Evolutionary conservation across 2,888 invertebrate genomes (phyloP).

Genomic region (Ornithoptera priamus): DNA sequence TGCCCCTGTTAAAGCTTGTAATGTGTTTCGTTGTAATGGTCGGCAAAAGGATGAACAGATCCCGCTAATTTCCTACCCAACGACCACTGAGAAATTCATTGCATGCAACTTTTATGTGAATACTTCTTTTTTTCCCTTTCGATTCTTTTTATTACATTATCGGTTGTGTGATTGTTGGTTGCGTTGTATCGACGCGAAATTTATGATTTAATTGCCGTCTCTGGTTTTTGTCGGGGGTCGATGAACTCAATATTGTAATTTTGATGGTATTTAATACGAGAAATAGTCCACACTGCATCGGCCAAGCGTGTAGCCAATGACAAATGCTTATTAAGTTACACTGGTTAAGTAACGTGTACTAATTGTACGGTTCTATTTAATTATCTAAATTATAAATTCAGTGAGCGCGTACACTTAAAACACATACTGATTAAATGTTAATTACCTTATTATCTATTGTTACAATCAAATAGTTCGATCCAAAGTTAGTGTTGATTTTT

Average conservation of each 20-base stretch:
- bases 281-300: conserved; percentile 39
- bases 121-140: conserved; percentile 46
- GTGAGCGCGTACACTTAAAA: conserved; percentile 1
- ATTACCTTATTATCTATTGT: too few relatives aligned
- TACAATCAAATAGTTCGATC: too few relatives aligned
- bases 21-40: conserved; percentile 41
- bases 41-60: conserved; percentile 41
- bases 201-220: conserved; percentile 77
- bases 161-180: conserved; percentile 77
- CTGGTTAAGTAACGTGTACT: conserved; percentile 21
- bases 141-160: conserved; percentile 74
- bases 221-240: conserved; percentile 51
- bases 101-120: conserved; percentile 59
- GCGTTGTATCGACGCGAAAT: conserved; percentile 70
- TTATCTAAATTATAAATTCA: conserved; percentile 26
- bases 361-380: conserved; percentile 25
- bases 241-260: conserved; percentile 35
- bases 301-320: conserved; percentile 51
- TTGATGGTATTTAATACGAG: conserved; percentile 31
- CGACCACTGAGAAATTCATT: conserved; percentile 55
- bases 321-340: conserved; percentile 37
- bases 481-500: too few relatives aligned
- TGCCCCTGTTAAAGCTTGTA: conserved; percentile 41
- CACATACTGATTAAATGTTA: too few relatives aligned
- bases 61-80: conserved; percentile 57